Evolutionary conservation across 2,113 vertebrate genomes (phyloP), one percentile per base, ranked within the genome.

Genomic region (Lathamus discolor): DNA sequence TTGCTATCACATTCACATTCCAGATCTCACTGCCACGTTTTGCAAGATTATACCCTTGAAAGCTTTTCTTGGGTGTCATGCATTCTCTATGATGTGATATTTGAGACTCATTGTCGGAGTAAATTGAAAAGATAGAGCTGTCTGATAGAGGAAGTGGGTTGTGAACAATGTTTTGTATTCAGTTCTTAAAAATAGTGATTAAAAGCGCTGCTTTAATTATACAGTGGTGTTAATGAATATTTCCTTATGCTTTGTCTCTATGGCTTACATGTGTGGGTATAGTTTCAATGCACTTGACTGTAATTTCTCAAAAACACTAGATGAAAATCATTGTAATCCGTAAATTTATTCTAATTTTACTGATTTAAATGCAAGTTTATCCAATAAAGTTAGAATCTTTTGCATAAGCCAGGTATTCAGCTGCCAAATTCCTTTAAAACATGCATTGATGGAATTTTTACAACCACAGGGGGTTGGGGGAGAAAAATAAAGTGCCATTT

Each of bases 121-220:
- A 90, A 93, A 92, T 82, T 43, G 84, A 62, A 55, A 86, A 92
- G 93, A 89, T 89, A 4, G 13, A 94, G 28, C 6, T 89, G 67
- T 46, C 27, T 91, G 91, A 96, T 83, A 94, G 75, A 92, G 94
- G 92, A 95, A 95, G 80, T 94, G 92, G 88, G 68, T 57, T 94
- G 61, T 72, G 61, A 88, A 44, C 72, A 46, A 43, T 72, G 69
- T 73, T 86, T 89, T 93, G 61, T 89, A 49, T 92, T 85, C 39
- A 20, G 55, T 43, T 84, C 78, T 91, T 96, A 86, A 95, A 96
- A 93, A 89, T 2, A 76, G 77, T 74, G 57, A 91, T 91, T 95
- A 83, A 81, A 91, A 89, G 70, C 88, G 86, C 83, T 69, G 41
- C 70, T 91, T 87, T 95, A 94, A 95, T 95, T 95, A 95, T 41